These are phyloP conservation scores for Atrina japonica DNA, from an alignment of 2,888 invertebrate genomes.

Conservation along the genomic window DNA sequence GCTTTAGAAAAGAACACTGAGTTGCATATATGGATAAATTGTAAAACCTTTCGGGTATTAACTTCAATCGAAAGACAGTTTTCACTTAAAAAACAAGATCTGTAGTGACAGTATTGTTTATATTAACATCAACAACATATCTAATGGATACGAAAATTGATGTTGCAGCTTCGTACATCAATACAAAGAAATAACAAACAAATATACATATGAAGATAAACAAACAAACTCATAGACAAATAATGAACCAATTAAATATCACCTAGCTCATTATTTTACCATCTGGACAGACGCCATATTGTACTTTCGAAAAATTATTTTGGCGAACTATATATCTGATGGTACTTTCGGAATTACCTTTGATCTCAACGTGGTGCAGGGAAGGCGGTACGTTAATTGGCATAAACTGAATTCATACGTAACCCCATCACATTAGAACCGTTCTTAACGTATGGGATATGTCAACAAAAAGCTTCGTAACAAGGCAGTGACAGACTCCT, in stretches of 20 bases:
- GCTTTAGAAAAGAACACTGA: too few species aligned
- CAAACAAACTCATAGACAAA: slow-evolving; percentile 25
- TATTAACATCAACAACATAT: too few species aligned
- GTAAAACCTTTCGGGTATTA: too few species aligned
- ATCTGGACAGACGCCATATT: slow-evolving; percentile 28
- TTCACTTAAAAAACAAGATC: too few species aligned
- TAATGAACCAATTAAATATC: slow-evolving; percentile 11
- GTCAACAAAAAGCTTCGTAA: slow-evolving; percentile 4
- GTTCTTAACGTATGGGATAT: slow-evolving; percentile 4
- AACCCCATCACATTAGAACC: slow-evolving; percentile 19
- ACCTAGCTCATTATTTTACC: slow-evolving; percentile 5
- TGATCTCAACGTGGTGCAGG: slow-evolving; percentile 18
- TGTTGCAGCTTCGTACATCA: slow-evolving; percentile 19
- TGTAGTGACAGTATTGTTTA: too few species aligned
- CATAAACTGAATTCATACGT: slow-evolving; percentile 30
- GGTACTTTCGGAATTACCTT: slow-evolving; percentile 16
- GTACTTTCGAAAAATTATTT: slow-evolving; percentile 12
- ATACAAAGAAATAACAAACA: slow-evolving; percentile 24
- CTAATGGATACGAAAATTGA: slow-evolving; percentile 30
- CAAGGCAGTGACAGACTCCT: slow-evolving; percentile 17
- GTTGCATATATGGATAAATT: too few species aligned
- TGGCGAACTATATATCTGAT: slow-evolving; percentile 9
- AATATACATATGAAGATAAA: slow-evolving; percentile 9
- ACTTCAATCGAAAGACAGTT: too few species aligned
- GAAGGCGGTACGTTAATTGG: slow-evolving; percentile 21